A percentile compares a stretch with the other conserved stretches of the same genome.
Conservation (phyloP, 2,797 vertebrate genomes). For the Arvicola amphibius region DNA sequence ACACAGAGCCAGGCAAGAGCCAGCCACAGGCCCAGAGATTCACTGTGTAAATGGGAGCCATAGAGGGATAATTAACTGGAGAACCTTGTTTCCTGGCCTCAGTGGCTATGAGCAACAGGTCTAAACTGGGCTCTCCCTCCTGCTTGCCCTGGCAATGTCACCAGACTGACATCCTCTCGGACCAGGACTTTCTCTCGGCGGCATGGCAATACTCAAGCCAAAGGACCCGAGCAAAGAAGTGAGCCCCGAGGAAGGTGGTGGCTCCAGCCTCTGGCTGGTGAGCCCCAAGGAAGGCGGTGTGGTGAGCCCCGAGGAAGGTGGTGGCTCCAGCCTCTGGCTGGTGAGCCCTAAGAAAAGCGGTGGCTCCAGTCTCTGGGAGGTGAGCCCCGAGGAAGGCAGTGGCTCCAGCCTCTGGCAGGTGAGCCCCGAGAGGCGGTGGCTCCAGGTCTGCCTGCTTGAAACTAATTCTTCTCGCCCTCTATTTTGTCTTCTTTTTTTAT, state of each 20-base stretch:
- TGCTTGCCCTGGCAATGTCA: not conserved
- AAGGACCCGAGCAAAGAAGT: not conserved
- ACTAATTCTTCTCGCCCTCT: not conserved
- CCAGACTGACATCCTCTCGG: too few species aligned
- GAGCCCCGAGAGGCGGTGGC: not conserved
- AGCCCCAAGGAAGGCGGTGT: too few species aligned
- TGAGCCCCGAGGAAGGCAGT: not conserved
- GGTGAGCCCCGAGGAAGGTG: too few species aligned
- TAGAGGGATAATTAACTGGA: rapidly evolving
- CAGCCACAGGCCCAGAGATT: not conserved
- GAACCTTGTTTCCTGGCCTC: not conserved
- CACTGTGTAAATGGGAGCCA: not conserved
- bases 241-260: too few species aligned
- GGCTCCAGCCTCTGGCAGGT: not conserved
- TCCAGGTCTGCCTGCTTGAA: too few species aligned
- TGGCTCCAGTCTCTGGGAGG: not conserved
- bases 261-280: too few species aligned
- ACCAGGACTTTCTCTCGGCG: not conserved
- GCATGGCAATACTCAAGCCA: not conserved
- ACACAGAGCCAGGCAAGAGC: not conserved
- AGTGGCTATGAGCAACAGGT: not conserved
- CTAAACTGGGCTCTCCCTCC: not conserved
- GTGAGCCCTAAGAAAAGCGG: not conserved
- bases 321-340: too few species aligned
- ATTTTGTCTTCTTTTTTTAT: not conserved